Evolutionary conservation across 2,888 invertebrate genomes (phyloP), one percentile per base, ranked within the genome.

Genomic region (Pycnomerus fuliginosus): DNA sequence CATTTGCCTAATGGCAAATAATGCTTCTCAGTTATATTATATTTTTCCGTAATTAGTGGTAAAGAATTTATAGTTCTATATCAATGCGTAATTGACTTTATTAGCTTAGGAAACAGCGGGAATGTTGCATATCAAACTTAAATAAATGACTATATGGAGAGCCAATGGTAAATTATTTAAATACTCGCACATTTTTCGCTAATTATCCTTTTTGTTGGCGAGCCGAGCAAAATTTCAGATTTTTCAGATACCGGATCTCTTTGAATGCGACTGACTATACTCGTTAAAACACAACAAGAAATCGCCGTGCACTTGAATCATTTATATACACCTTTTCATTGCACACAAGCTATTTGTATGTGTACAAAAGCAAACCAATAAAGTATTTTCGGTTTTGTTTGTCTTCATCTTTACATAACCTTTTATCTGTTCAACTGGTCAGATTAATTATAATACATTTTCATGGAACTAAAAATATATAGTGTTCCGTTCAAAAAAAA

Each of bases 61-160:
- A 36, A 48, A 47, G 56, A 56, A 58, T 58, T 55, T 54, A 53
- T 50, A 31, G 51, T 50, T 51, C 44, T 45, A n/a, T n/a, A 52
- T 56, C 53, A 48, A 49, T 44, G 48, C 50, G 48, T 50, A 56
- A 50, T 49, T 50, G 51, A 53, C 52, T 57, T 55, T 53, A 56
- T 55, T 51, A 48, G 52, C 43, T 45, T 34, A 55, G 52, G 53
- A 55, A 56, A 50, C 55, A 52, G 52, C 48, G 45, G 53, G 58
- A 56, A 58, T 58, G 44, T 34, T 30, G 37, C 42, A 33, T 44
- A 44, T 44, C 41, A 41, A 44, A 44, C 38, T 44, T 36, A 42
- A 43, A 43, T 43, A 31, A 36, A 43, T 43, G 25, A 36, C 31
- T 43, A 34, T 33, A 28, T 28, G 29, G 23, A 20, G 41, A 24